phyloP scores from a whole-genome alignment of 2,888 invertebrate species.

The Epinotia bilunana region DNA sequence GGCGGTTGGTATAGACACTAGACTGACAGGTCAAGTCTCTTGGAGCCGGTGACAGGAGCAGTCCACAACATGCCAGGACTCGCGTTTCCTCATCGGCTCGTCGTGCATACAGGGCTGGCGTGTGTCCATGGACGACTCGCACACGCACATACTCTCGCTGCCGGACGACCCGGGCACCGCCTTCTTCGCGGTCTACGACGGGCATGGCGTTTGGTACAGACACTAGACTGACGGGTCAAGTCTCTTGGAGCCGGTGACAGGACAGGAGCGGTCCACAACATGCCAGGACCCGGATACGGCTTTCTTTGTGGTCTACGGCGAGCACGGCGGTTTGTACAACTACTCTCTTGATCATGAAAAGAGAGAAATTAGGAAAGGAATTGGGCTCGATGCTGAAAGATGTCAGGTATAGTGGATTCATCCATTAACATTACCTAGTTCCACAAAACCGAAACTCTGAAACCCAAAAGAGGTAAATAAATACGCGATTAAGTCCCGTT shows the following conservation, averaged over 20 bases:
- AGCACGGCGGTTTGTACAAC: slow-evolving; percentile 90
- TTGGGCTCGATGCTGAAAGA: too few species aligned
- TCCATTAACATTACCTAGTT: too few species aligned
- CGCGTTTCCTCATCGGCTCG: slow-evolving; percentile 91
- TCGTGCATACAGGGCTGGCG: slow-evolving; percentile 99
- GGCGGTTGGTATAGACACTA: slow-evolving; percentile 85
- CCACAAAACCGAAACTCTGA: too few species aligned
- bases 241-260: slow-evolving; percentile 88
- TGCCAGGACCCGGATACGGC: slow-evolving; percentile 94
- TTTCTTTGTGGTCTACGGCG: slow-evolving; percentile 99
- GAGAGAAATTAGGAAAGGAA: too few species aligned
- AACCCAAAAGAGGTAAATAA: too few species aligned
- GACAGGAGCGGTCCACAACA: slow-evolving; percentile 92
- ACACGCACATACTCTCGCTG: slow-evolving; percentile 96
- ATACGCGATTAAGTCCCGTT: too few species aligned
- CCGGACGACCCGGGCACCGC: slow-evolving; percentile 97
- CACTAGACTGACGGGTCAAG: too few species aligned
- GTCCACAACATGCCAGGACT: slow-evolving; percentile 91
- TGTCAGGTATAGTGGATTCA: too few species aligned
- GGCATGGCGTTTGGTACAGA: slow-evolving; percentile 90
- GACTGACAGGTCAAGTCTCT: slow-evolving; percentile 97
- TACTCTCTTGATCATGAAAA: too few species aligned
- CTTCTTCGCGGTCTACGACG: slow-evolving; percentile 99
- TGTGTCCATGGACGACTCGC: slow-evolving; percentile 99
- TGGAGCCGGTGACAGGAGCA: slow-evolving; percentile 97